Evolutionary conservation across 2,797 vertebrate genomes (phyloP).

Genomic region (Galago senegalensis): DNA sequence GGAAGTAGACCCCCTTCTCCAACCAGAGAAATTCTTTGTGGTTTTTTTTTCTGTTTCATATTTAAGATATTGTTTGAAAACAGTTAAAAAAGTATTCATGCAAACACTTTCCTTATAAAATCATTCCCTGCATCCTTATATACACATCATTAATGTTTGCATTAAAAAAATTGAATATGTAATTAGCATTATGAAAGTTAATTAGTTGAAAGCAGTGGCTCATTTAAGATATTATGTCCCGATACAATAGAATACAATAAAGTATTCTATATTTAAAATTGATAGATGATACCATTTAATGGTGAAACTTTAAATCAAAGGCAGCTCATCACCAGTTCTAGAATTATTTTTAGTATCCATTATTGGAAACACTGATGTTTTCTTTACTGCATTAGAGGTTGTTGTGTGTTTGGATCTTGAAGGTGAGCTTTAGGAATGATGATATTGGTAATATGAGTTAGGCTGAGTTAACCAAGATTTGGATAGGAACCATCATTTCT

Average conservation of each 20-base stretch:
- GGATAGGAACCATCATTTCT: neutral
- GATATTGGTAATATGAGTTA: neutral
- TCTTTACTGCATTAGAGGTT: neutral
- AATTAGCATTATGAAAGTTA: neutral
- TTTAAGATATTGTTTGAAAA: slow-evolving; percentile 27
- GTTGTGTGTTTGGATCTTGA: slow-evolving; percentile 1
- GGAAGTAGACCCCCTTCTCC: neutral
- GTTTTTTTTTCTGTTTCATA: neutral
- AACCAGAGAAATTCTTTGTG: neutral
- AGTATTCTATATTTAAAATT: slow-evolving; percentile 35
- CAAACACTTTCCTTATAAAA: neutral
- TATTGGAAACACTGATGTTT: neutral
- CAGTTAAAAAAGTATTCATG: neutral
- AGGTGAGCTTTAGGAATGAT: slow-evolving; percentile 11
- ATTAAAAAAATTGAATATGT: neutral
- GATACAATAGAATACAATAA: neutral
- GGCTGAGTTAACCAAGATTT: neutral
- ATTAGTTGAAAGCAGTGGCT: neutral
- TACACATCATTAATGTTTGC: neutral
- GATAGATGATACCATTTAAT: neutral
- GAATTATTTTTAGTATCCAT: neutral
- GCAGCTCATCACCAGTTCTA: neutral
- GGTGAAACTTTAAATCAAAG: neutral
- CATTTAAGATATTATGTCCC: neutral
- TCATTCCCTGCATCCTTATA: neutral